Percentiles rank a stretch among this genome's conserved stretches.
Evolutionary conservation across 2,888 invertebrate species (phyloP).

Genomic region (Stomorhina lunata): DNA sequence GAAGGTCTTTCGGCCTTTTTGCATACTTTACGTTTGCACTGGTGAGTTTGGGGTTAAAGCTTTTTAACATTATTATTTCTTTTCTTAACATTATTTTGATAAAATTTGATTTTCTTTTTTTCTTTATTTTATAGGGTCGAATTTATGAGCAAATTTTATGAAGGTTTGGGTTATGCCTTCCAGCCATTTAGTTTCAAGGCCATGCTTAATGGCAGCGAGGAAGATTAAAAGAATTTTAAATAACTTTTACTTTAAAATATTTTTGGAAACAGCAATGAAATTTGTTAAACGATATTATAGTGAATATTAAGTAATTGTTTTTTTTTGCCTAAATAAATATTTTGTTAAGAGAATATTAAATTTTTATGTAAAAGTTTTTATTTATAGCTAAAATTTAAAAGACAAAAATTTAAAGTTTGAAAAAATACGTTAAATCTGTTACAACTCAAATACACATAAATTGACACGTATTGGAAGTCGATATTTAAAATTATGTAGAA

Average conservation of each 20-base stretch:
- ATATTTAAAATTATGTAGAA: no score
- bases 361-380: not conserved
- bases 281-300: not conserved
- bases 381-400: no score
- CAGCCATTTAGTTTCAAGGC: slow-evolving; percentile 91
- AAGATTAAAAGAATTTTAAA: slow-evolving; percentile 65
- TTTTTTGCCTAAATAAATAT: no score
- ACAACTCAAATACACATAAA: no score
- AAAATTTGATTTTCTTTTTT: not conserved
- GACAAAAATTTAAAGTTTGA: no score
- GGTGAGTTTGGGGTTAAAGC: slow-evolving; percentile 82
- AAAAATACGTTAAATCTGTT: no score
- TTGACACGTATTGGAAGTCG: no score
- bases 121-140: slow-evolving; percentile 86
- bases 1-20: slow-evolving; percentile 99
- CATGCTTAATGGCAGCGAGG: slow-evolving; percentile 83
- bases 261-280: not conserved
- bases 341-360: no score
- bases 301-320: no score
- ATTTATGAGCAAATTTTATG: slow-evolving; percentile 97
- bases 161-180: slow-evolving; percentile 90
- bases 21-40: slow-evolving; percentile 98
- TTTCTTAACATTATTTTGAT: not conserved
- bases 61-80: not conserved
- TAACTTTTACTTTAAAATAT: not conserved